phyloP scores from a whole-genome alignment of 1,140 invertebrate species.

The Odontomachus brunneus region DNA sequence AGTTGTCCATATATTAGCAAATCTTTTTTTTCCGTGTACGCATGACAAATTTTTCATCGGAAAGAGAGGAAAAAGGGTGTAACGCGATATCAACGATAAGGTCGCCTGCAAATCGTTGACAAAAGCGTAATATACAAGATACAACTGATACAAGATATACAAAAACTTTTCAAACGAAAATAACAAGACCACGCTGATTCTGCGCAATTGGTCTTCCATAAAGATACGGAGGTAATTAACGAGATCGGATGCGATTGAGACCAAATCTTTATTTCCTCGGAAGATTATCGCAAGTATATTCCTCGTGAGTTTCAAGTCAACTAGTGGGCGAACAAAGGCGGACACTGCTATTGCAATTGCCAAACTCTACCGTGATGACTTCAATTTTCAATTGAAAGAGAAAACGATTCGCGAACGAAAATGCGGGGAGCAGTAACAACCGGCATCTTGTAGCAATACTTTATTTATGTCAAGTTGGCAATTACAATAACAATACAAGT shows the following conservation, averaged over 20 bases:
- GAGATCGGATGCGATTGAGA: not conserved
- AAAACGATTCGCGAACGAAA: not conserved
- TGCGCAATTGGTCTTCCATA: not conserved
- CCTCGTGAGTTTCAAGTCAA: not conserved
- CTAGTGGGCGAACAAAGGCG: not conserved
- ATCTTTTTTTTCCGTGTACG: too few species aligned
- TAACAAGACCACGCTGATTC: not conserved
- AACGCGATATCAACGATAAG: too few species aligned
- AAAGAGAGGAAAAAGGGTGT: too few species aligned
- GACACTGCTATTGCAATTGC: slow-evolving; percentile 38
- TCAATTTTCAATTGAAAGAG: not conserved
- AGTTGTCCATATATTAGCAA: too few species aligned
- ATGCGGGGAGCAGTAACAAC: slow-evolving; percentile 14
- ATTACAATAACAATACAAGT: slow-evolving; percentile 78
- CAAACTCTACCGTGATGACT: not conserved
- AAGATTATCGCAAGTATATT: slow-evolving; percentile 13
- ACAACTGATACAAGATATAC: too few species aligned
- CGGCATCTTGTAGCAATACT: slow-evolving; percentile 65
- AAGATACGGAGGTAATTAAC: slow-evolving; percentile 21
- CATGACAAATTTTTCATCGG: too few species aligned
- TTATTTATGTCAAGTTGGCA: slow-evolving; percentile 78
- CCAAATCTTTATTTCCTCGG: slow-evolving; percentile 33
- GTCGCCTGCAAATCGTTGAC: too few species aligned
- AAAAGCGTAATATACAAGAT: too few species aligned
- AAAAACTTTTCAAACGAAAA: not conserved